These are phyloP conservation scores for Heterocephalus glaber DNA, from an alignment of 2,113 vertebrate species.

Conservation along the genomic window DNA sequence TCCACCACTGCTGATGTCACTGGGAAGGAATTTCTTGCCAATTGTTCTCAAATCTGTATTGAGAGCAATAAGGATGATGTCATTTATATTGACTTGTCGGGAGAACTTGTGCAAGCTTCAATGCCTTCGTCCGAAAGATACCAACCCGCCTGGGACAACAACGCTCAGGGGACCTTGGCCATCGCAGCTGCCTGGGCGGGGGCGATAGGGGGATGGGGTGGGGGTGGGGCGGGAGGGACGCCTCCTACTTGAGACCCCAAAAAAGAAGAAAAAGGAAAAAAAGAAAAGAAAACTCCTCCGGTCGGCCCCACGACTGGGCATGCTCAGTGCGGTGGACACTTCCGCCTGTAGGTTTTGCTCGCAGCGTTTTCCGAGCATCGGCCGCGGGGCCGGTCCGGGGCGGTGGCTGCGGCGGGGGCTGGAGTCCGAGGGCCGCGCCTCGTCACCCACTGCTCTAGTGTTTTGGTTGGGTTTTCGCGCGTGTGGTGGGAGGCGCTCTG, in stretches of 20 bases:
- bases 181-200: slow-evolving; percentile 74
- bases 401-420: neutral
- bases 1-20: no score
- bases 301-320: slow-evolving; percentile 72
- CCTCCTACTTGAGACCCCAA: slow-evolving; percentile 57
- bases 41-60: no score
- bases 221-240: neutral
- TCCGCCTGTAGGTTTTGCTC: slow-evolving; percentile 71
- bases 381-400: neutral
- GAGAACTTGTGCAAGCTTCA: no score
- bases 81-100: no score
- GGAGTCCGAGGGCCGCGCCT: neutral
- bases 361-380: slow-evolving; percentile 75
- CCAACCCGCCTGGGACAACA: slow-evolving; percentile 83
- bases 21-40: no score
- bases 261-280: slow-evolving; percentile 21
- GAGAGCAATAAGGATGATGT: no score
- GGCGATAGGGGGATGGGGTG: neutral
- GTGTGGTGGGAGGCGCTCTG: neutral
- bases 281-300: slow-evolving; percentile 66
- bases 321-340: slow-evolving; percentile 74
- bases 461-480: no score
- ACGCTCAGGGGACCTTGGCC: slow-evolving; percentile 78
- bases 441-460: no score
- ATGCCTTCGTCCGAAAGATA: no score